These are phyloP conservation scores for Calypte anna DNA, from an alignment of 2,113 vertebrate genomes.

Conservation along the genomic window DNA sequence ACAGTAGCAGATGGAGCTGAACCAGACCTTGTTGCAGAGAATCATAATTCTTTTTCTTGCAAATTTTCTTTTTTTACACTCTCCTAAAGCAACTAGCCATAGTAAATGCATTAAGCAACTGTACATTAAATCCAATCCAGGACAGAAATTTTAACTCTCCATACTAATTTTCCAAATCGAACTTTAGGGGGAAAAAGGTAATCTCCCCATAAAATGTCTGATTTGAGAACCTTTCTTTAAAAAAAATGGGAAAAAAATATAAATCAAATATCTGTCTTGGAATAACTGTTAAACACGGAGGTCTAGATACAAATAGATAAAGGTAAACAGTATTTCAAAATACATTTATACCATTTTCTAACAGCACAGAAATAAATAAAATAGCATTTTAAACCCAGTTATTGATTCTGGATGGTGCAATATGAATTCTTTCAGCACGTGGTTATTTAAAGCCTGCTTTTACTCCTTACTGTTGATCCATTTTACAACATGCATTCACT, in stretches of 20 bases:
- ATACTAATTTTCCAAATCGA: background rate
- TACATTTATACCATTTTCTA: background rate
- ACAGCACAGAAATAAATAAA: background rate
- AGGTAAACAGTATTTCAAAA: background rate
- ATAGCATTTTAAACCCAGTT: background rate
- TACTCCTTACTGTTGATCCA: background rate
- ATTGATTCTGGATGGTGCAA: background rate
- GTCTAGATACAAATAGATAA: background rate
- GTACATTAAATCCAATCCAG: background rate
- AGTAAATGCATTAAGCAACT: background rate
- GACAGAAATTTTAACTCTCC: background rate
- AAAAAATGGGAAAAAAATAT: background rate
- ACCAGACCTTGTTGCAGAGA: background rate
- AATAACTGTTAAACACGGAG: background rate
- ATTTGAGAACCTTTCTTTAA: background rate
- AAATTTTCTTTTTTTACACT: background rate
- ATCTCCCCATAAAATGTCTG: background rate
- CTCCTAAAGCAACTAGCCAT: background rate
- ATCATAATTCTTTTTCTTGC: background rate
- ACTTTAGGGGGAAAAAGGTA: accelerated
- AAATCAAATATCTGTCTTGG: background rate
- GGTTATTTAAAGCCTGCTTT: background rate
- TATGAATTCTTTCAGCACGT: background rate
- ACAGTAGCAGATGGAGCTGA: background rate
- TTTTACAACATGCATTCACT: background rate